phyloP scores from a whole-genome alignment of 92 coral and sea anemone species.

The Bergia sp. region DNA sequence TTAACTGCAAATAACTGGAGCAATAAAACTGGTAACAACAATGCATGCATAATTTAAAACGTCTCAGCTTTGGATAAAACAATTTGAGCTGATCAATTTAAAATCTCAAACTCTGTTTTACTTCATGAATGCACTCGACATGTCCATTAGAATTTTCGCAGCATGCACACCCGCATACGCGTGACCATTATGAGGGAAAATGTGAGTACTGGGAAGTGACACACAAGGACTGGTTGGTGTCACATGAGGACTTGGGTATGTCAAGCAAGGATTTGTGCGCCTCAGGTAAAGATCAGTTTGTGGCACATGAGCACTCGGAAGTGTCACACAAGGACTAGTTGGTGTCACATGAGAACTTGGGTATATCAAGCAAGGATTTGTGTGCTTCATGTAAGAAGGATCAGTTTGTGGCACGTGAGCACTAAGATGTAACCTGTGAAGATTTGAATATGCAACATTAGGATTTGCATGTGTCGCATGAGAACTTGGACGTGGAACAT shows the following conservation, averaged over 20 bases:
- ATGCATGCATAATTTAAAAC: background rate
- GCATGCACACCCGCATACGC: slow-evolving; percentile 3
- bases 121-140: background rate
- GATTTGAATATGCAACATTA: background rate
- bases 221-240: background rate
- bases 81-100: background rate
- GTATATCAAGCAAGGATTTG: background rate
- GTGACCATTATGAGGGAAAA: background rate
- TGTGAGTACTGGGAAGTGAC: background rate
- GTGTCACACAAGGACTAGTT: background rate
- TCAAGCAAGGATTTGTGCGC: background rate
- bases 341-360: slow-evolving; percentile 9
- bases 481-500: background rate
- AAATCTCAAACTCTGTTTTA: background rate
- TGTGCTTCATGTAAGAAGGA: background rate
- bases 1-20: background rate
- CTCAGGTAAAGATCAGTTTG: background rate
- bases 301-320: background rate
- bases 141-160: background rate
- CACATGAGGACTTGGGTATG: slow-evolving; percentile 3
- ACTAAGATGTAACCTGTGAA: background rate
- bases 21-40: background rate
- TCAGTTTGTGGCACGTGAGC: background rate
- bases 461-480: background rate
- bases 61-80: background rate